Evolutionary conservation across 2,888 invertebrate genomes (phyloP).

Genomic region (Acrocyrtus sp.): DNA sequence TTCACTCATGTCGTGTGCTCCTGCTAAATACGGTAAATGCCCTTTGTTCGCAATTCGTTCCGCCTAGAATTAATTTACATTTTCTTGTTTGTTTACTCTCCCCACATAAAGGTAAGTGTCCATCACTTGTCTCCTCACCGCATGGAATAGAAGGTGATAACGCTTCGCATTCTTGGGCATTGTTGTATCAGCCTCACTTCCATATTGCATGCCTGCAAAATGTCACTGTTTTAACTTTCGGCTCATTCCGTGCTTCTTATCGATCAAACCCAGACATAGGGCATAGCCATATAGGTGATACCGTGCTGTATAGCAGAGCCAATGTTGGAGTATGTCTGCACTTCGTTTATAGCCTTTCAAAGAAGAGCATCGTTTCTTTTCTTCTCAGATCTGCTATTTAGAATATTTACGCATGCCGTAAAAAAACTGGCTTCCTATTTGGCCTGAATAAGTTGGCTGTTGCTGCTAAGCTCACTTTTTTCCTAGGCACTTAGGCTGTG

Average conservation of each 20-base stretch:
- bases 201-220: too few species aligned
- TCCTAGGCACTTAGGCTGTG: too few species aligned
- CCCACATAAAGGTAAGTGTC: not conserved
- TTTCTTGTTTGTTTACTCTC: not conserved
- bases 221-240: not conserved
- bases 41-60: too few species aligned
- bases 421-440: not conserved
- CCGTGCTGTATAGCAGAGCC: too few species aligned
- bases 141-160: too few species aligned
- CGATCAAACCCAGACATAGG: constrained; percentile 3
- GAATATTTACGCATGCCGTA: not conserved
- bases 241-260: constrained; percentile 6
- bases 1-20: too few species aligned
- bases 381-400: not conserved
- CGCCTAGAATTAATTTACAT: not conserved
- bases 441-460: not conserved
- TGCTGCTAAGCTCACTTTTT: not conserved
- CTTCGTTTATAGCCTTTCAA: too few species aligned
- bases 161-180: too few species aligned
- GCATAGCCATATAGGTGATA: too few species aligned
- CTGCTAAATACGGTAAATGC: too few species aligned
- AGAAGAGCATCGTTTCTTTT: not conserved
- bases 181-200: too few species aligned
- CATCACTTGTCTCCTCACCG: not conserved
- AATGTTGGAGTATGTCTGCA: too few species aligned